phyloP scores from a whole-genome alignment of 2,888 invertebrate genomes.

The Thymelicus sylvestris region DNA sequence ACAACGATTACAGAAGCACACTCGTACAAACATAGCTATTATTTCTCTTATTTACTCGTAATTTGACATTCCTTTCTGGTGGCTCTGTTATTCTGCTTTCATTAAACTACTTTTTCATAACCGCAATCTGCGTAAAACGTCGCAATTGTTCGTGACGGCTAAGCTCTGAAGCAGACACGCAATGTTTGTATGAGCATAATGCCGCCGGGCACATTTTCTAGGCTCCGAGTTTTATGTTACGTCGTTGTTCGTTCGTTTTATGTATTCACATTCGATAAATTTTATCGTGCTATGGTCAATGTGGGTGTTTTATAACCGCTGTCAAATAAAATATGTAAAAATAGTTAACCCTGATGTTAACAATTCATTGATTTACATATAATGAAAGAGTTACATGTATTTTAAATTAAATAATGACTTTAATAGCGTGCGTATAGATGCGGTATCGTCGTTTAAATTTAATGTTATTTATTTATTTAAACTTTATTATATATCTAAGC shows the following conservation, averaged over 20 bases:
- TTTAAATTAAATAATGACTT: constrained; percentile 17
- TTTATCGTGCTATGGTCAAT: constrained; percentile 46
- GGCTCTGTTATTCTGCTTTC: constrained; percentile 31
- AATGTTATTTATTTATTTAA: no score
- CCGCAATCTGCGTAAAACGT: constrained; percentile 36
- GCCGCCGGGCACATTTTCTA: constrained; percentile 22
- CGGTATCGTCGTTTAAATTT: not conserved
- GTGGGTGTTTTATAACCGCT: constrained; percentile 60
- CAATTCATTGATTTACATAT: constrained; percentile 20
- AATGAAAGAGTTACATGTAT: constrained; percentile 17
- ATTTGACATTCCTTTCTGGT: constrained; percentile 35
- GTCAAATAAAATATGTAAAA: constrained; percentile 52
- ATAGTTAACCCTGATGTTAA: constrained; percentile 22
- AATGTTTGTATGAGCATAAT: constrained; percentile 4
- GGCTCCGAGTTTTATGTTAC: constrained; percentile 46
- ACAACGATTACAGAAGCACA: constrained; percentile 32
- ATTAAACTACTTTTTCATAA: constrained; percentile 36
- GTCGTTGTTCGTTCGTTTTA: constrained; percentile 48
- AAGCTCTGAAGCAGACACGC: constrained; percentile 26
- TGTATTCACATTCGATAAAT: constrained; percentile 56
- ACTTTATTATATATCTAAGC: no score
- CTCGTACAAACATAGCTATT: constrained; percentile 20
- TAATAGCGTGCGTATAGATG: not conserved
- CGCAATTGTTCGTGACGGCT: constrained; percentile 29
- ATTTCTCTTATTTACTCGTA: constrained; percentile 36